phyloP scores from a whole-genome alignment of 2,113 vertebrate species.

The Onychostruthus taczanowskii region DNA sequence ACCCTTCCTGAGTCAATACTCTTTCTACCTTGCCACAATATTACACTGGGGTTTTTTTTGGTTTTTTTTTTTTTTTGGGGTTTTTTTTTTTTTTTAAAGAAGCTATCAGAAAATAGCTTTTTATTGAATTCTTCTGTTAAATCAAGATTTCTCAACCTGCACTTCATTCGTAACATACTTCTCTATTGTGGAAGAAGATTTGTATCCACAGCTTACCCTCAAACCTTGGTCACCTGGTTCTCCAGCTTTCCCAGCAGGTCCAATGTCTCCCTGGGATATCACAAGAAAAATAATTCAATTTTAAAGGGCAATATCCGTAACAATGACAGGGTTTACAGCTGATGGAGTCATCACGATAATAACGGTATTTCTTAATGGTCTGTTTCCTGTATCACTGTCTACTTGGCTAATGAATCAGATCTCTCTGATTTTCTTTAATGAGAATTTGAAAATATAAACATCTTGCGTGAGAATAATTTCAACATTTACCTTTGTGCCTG shows the following conservation, averaged over 20 bases:
- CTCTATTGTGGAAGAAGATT: background rate
- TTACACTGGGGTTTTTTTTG: too few relatives aligned
- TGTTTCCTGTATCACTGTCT: background rate
- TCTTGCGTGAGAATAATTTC: background rate
- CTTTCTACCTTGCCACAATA: background rate
- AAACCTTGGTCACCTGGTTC: conserved; percentile 83
- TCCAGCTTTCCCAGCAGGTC: conserved; percentile 78
- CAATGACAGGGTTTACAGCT: background rate
- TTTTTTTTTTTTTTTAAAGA: background rate
- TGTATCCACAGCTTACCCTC: conserved; percentile 74
- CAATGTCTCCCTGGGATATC: conserved; percentile 79
- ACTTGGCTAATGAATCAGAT: background rate
- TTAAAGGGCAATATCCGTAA: background rate
- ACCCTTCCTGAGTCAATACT: background rate
- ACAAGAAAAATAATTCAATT: background rate
- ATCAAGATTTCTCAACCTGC: background rate
- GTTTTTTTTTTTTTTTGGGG: too few relatives aligned
- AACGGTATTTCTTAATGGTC: background rate
- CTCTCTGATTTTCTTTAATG: background rate
- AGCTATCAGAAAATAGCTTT: background rate
- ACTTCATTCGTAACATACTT: background rate
- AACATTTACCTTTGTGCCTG: conserved; percentile 83
- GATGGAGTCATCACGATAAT: background rate
- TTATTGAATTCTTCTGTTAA: background rate
- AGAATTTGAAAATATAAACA: background rate